Evolutionary conservation across 2,888 invertebrate genomes (phyloP).

Genomic region (Brenthis hecate): DNA sequence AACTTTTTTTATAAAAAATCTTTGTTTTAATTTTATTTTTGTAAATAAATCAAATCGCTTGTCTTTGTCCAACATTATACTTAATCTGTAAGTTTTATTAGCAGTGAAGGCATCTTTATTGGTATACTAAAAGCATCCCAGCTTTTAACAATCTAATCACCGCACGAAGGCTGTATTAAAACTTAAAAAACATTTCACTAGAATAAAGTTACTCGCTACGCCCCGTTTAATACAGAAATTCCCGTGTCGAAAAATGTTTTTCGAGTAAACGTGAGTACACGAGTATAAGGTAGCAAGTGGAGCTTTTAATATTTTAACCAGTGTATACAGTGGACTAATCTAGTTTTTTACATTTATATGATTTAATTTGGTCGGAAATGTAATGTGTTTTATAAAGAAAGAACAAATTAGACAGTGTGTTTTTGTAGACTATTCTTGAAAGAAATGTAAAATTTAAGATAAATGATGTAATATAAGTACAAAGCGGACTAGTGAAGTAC

Average conservation of each 20-base stretch:
- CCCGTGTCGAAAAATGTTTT: slow-evolving; percentile 32
- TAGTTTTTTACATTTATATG: slow-evolving; percentile 27
- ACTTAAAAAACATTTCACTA: slow-evolving; percentile 30
- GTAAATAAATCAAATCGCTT: not conserved
- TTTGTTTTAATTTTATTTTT: not conserved
- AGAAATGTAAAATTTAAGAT: slow-evolving; percentile 47
- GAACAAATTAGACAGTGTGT: not conserved
- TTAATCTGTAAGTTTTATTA: slow-evolving; percentile 9
- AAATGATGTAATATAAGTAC: slow-evolving; percentile 71
- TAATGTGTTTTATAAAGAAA: slow-evolving; percentile 1
- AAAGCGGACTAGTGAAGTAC: slow-evolving; percentile 71
- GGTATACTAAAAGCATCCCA: slow-evolving; percentile 17
- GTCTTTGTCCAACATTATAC: not conserved
- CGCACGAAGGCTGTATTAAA: slow-evolving; percentile 29
- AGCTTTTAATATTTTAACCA: slow-evolving; percentile 31
- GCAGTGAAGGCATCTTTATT: slow-evolving; percentile 4
- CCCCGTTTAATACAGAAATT: slow-evolving; percentile 30
- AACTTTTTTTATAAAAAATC: no score
- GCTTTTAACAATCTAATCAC: slow-evolving; percentile 33
- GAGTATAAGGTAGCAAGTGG: slow-evolving; percentile 25
- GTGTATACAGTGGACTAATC: slow-evolving; percentile 31
- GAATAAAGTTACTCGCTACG: slow-evolving; percentile 26
- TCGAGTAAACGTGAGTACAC: slow-evolving; percentile 23
- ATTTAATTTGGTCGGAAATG: slow-evolving; percentile 1
- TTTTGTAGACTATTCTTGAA: slow-evolving; percentile 9